Evolutionary conservation across 2,888 invertebrate genomes (phyloP).

Genomic region (Brassicogethes aeneus): DNA sequence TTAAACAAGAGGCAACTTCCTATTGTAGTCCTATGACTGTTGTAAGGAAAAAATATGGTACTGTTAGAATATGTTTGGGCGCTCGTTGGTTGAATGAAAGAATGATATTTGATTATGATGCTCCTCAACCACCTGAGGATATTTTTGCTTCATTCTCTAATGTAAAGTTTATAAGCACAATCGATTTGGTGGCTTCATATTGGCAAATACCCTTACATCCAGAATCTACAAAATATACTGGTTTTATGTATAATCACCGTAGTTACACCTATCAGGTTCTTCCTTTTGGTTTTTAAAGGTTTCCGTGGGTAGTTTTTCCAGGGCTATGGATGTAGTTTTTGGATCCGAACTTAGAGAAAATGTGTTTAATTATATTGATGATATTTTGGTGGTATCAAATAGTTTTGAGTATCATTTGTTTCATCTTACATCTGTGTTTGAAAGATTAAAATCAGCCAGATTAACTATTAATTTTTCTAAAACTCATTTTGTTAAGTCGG

Average conservation of each 20-base stretch:
- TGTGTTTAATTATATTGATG: no score
- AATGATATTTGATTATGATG: no score
- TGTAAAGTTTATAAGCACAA: constrained; percentile 6
- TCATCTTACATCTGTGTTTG: constrained; percentile 16
- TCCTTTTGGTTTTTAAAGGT: constrained; percentile 3
- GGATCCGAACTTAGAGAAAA: no score
- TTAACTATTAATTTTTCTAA: constrained; percentile 19
- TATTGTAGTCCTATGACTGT: constrained; percentile 28
- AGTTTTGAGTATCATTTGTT: constrained; percentile 16
- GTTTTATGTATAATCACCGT: neutral
- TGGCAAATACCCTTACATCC: constrained; percentile 3
- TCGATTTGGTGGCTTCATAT: constrained; percentile 2
- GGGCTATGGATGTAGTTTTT: constrained; percentile 2
- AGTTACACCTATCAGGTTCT: constrained; percentile 3
- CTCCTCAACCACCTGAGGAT: constrained; percentile 20
- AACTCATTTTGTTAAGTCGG: constrained; percentile 15
- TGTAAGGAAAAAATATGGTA: constrained; percentile 24
- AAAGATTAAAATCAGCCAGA: constrained; percentile 11
- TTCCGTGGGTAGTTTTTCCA: constrained; percentile 2
- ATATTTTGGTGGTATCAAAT: constrained; percentile 19
- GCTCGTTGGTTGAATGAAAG: constrained; percentile 24
- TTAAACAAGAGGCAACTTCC: constrained; percentile 22
- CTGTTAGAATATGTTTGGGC: constrained; percentile 26
- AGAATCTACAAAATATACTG: neutral
- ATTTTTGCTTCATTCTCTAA: constrained; percentile 18